Conservation (phyloP, 2,888 invertebrate genomes). For the Hydrotaea cyrtoneurina region DNA sequence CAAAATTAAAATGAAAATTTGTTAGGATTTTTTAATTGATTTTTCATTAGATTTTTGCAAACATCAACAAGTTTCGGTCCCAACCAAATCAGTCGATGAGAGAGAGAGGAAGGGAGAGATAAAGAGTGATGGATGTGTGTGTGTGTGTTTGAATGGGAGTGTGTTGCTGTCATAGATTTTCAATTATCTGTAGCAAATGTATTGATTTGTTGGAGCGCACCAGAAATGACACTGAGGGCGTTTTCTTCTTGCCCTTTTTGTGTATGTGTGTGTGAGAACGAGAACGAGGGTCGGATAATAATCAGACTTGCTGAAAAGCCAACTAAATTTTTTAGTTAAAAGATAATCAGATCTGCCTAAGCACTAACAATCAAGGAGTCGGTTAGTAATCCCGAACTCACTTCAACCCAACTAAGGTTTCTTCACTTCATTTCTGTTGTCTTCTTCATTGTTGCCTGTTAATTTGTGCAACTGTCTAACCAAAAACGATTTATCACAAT, state of each 20-base stretch:
- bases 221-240: neutral
- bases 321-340: too few relatives aligned
- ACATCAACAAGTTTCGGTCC: constrained; percentile 57
- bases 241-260: too few relatives aligned
- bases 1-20: constrained; percentile 44
- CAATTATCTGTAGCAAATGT: constrained; percentile 51
- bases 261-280: neutral
- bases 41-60: constrained; percentile 62
- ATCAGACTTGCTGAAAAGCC: too few relatives aligned
- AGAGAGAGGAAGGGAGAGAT: neutral
- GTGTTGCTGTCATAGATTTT: constrained; percentile 44
- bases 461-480: neutral
- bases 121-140: neutral
- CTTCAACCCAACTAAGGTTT: too few relatives aligned
- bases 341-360: too few relatives aligned
- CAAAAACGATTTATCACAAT: neutral
- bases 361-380: too few relatives aligned
- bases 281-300: neutral
- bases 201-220: constrained; percentile 26
- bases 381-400: too few relatives aligned
- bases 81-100: neutral
- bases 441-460: neutral
- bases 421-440: neutral
- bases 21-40: constrained; percentile 60
- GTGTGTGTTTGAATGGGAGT: neutral